A percentile compares a stretch with the other conserved stretches of the same genome.
phyloP scores from a whole-genome alignment of 2,113 vertebrate genomes.

The Cavia aperea region DNA sequence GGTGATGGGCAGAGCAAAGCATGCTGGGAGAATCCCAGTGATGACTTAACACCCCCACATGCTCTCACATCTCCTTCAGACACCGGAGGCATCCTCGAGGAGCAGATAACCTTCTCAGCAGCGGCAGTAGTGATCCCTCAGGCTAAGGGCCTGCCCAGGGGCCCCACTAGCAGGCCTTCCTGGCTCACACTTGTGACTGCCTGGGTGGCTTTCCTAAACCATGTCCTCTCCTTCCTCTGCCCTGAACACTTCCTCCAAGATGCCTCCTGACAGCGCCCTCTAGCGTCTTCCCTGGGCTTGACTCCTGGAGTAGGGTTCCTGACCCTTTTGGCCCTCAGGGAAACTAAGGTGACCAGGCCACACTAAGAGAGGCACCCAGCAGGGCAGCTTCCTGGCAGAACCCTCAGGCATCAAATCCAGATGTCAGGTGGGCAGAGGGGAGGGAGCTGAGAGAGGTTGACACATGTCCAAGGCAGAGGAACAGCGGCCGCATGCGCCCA shows the following conservation, averaged over 20 bases:
- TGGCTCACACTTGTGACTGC: background rate
- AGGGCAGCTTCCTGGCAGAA: background rate
- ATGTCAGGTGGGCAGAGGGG: background rate
- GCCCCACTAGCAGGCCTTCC: background rate
- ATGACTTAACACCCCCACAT: fast-evolving
- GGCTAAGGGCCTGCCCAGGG: background rate
- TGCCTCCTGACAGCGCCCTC: background rate
- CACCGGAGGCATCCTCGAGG: fast-evolving
- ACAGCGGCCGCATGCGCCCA: fast-evolving
- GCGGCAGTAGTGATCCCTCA: background rate
- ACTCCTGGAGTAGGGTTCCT: fast-evolving
- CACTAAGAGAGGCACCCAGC: fast-evolving
- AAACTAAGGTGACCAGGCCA: background rate
- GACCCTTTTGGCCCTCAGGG: background rate
- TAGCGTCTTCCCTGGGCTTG: background rate
- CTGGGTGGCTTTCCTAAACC: fast-evolving
- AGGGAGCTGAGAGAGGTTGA: background rate
- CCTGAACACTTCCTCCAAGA: background rate
- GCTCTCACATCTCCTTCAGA: too few relatives aligned
- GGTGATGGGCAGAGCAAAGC: background rate
- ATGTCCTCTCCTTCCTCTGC: background rate
- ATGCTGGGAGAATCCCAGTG: background rate
- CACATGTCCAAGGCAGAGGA: background rate
- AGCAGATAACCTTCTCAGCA: too few relatives aligned
- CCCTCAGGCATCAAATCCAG: background rate